Evolutionary conservation across 2,888 invertebrate genomes (phyloP), one percentile per base, ranked within the genome.

Genomic region (Alentia gelatinosa): DNA sequence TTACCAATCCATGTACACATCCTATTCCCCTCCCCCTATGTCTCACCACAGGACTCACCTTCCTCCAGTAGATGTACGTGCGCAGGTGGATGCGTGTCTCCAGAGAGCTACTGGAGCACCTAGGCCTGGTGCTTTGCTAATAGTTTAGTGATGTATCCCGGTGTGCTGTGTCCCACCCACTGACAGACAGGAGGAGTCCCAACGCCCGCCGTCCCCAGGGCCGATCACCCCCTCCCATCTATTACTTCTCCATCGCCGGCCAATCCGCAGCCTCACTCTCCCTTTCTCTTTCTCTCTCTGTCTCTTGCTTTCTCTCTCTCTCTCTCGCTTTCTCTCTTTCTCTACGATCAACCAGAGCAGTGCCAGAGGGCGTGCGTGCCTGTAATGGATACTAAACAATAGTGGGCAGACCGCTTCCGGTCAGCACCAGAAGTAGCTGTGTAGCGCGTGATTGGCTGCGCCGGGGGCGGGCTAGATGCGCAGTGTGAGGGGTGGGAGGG

Each of bases 341-440:
- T 30, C 15, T 9, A n/a, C 15, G 63, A n/a, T 30, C 12, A 12
- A 26, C 68, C 68, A 30, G 23, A 1, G 23, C 37, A 23, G 15
- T 19, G n/a, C 37, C 79, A 7, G 79, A 39, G n/a, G 39, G 79
- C 23, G 79, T n/a, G 79, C 79, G 30, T 79, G 4, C 26, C 68
- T 68, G 79, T 35, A 39, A 79, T 39, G 15, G 79, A n/a, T 12
- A 39, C 79, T 37, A 79, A 79, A 39, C 79, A 79, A 79, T 79
- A 39, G 79, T 19, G 23, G 39, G 9, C 37, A 19, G 37, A n/a
- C 19, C 68, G 68, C 79, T 79, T 79, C 79, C 79, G 79, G 79
- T 79, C 79, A 39, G 79, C 39, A 19, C 37, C 79, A 30, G 68
- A 68, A 68, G 68, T 68, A 26, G 30, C 30, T 12, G 79, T 35